Evolutionary conservation across 2,888 invertebrate species (phyloP), one percentile per base, ranked within the genome.

Genomic region (Cataglyphis cursor): DNA sequence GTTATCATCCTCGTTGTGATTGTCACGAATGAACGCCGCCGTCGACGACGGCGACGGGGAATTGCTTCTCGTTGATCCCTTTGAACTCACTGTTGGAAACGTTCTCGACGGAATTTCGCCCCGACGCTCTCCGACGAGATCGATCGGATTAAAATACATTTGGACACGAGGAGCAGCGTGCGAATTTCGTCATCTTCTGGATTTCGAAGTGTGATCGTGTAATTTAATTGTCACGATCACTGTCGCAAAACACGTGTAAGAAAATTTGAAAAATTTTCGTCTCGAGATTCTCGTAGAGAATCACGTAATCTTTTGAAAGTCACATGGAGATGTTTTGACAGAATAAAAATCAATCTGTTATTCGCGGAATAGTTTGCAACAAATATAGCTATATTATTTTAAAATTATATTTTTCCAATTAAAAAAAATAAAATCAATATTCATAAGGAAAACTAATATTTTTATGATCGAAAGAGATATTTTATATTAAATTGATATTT

Each of bases 61-160:
- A 78, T 21, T 44, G 59, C 9, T 44, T 35, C 59, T 70, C 31
- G 78, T 78, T 59, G 70, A 80, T 41, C 31, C 70, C 59, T 80
- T 80, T 72, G 59, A 80, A 59, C 72, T 24, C 59, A 2, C 28
- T 51, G 18, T 35, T 44, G 18, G 18, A 31, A 57, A n/a, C 57
- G 57, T 78, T 75, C 38, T 51, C 75, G 35, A 24, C 12, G 31
- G 1, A 0, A 10, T 74, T 65, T 54, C 66, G 28, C 57, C 15
- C 57, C 41, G 68, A 68, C 21, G 68, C 44, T 57, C 59, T n/a
- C 31, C 44, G 59, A 31, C 59, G 35, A 31, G 35, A 35, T 72
- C 72, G 59, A 72, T 80, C 44, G 35, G n/a, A n/a, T 80, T 80
- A 80, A 80, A 59, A 48, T 44, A 59, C 59, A 28, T 28, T 80